Conservation (phyloP, 2,113 vertebrate genomes). For the Irena cyanogastra region DNA sequence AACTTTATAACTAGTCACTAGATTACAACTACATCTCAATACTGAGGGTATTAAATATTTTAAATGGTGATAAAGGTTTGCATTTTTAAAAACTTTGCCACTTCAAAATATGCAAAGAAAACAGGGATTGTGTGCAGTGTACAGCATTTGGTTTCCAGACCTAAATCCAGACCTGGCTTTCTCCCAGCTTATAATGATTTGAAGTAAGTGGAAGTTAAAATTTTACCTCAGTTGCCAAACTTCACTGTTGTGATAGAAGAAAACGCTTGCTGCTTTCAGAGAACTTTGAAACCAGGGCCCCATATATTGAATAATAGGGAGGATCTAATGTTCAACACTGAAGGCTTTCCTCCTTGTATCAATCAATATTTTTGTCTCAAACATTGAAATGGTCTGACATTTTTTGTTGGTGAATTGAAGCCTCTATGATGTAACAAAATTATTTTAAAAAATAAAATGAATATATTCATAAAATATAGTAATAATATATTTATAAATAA, state of each 20-base stretch:
- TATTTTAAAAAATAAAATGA: neutral
- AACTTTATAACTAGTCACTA: neutral
- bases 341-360: neutral
- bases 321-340: neutral
- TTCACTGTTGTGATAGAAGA: neutral
- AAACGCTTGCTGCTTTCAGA: neutral
- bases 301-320: fast-evolving
- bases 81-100: neutral
- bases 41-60: neutral
- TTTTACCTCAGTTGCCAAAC: neutral
- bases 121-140: fast-evolving
- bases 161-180: neutral
- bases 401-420: neutral
- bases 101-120: neutral
- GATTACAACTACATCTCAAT: neutral
- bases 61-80: neutral
- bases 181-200: neutral
- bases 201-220: neutral
- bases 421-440: neutral
- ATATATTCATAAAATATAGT: neutral
- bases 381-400: neutral
- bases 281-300: neutral
- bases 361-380: neutral
- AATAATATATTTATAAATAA: neutral
- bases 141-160: neutral